These are phyloP conservation scores for Cantharis rufa DNA, from an alignment of 2,888 invertebrate species.

Conservation along the genomic window DNA sequence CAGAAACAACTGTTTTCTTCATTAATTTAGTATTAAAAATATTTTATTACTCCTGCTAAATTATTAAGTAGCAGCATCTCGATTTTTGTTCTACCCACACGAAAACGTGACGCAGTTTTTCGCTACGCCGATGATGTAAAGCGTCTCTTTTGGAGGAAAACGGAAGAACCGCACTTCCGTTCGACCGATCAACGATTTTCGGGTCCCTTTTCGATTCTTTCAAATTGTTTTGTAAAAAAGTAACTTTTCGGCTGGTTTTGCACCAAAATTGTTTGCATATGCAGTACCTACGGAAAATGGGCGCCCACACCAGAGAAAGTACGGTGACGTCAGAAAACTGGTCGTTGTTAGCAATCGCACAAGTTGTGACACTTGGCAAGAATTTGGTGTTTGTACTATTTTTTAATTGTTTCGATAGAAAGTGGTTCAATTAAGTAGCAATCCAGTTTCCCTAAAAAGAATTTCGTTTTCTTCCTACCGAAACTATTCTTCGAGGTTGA, in stretches of 20 bases:
- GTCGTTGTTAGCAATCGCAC: slow-evolving; percentile 4
- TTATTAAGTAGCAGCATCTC: not conserved
- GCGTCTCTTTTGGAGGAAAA: slow-evolving; percentile 14
- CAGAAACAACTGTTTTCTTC: not conserved
- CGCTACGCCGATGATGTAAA: slow-evolving; percentile 23
- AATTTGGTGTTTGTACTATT: not conserved
- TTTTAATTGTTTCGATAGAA: not conserved
- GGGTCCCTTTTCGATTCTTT: not conserved
- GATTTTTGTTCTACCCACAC: slow-evolving; percentile 13
- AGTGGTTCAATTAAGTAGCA: not conserved
- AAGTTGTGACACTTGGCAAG: not conserved
- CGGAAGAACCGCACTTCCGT: slow-evolving; percentile 14
- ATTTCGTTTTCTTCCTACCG: not conserved
- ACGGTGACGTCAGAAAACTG: slow-evolving; percentile 28
- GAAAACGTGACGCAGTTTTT: slow-evolving; percentile 17
- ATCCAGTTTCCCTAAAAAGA: not conserved
- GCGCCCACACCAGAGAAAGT: slow-evolving; percentile 32
- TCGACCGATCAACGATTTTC: not conserved
- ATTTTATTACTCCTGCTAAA: not conserved
- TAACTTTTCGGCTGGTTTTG: not conserved
- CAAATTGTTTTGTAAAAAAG: not conserved
- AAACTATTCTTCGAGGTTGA: not conserved
- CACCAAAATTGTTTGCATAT: not conserved
- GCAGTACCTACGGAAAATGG: not conserved
- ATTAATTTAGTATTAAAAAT: not conserved